Percentiles rank a stretch among this genome's conserved stretches.
Conservation (phyloP, 2,888 invertebrate genomes). For the Incurvaria masculella region DNA sequence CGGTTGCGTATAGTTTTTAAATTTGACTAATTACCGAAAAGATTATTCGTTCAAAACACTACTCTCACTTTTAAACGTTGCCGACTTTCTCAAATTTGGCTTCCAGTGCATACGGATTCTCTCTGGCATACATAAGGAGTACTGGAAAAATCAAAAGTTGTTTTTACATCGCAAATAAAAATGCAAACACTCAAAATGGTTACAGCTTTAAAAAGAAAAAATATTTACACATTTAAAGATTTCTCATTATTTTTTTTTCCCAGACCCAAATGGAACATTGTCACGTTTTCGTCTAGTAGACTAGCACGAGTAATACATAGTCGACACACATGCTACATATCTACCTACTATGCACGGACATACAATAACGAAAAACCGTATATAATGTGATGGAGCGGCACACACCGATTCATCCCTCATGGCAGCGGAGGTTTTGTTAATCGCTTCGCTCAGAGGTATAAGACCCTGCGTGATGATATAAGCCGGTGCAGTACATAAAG, state of each 20-base stretch:
- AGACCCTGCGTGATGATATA: slow-evolving; percentile 42
- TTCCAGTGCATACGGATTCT: slow-evolving; percentile 56
- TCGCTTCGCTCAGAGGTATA: slow-evolving; percentile 52
- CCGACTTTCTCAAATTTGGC: slow-evolving; percentile 55
- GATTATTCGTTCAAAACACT: slow-evolving; percentile 56
- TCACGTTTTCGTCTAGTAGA: no score
- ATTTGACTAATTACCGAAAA: slow-evolving; percentile 3
- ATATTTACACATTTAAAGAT: not conserved
- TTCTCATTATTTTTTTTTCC: no score
- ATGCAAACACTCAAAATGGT: not conserved
- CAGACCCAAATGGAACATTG: no score
- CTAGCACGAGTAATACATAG: not conserved
- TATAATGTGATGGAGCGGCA: slow-evolving; percentile 29
- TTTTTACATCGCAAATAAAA: no score
- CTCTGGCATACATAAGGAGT: slow-evolving; percentile 55
- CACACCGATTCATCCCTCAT: slow-evolving; percentile 52
- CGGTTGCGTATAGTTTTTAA: no score
- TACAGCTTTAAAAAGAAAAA: not conserved
- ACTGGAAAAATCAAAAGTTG: slow-evolving; percentile 56
- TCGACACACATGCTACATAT: slow-evolving; percentile 19
- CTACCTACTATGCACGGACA: slow-evolving; percentile 37
- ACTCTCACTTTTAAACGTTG: slow-evolving; percentile 57
- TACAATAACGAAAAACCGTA: slow-evolving; percentile 31
- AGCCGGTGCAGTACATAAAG: slow-evolving; percentile 41
- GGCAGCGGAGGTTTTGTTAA: slow-evolving; percentile 44